These are phyloP conservation scores for Ramphastos sulfuratus DNA, from an alignment of 2,113 vertebrate genomes.

Conservation along the genomic window DNA sequence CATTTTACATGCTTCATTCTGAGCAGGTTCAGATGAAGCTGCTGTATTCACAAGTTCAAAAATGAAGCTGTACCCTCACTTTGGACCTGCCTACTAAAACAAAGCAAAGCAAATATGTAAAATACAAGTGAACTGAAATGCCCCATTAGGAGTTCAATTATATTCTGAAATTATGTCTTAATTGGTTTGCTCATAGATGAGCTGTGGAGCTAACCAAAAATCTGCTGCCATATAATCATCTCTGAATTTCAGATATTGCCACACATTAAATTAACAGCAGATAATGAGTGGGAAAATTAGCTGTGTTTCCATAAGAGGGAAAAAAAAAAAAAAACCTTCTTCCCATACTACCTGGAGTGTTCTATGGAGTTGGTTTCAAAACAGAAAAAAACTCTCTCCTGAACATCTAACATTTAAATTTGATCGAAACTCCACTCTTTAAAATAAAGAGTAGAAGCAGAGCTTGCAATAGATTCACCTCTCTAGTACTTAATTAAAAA, in stretches of 20 bases:
- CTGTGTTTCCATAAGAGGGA: background rate
- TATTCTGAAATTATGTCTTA: constrained; percentile 56
- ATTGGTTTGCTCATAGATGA: constrained; percentile 56
- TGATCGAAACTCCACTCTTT: background rate
- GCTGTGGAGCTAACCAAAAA: constrained; percentile 45
- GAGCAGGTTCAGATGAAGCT: background rate
- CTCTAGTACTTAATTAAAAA: background rate
- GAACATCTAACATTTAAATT: background rate
- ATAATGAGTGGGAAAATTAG: constrained; percentile 50
- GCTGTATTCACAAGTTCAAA: background rate
- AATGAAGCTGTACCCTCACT: background rate
- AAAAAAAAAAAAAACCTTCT: background rate
- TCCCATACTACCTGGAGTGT: background rate
- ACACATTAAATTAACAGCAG: constrained; percentile 54
- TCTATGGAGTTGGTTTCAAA: background rate
- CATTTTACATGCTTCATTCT: background rate
- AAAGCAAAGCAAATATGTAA: constrained; percentile 23
- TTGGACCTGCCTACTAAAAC: constrained; percentile 21
- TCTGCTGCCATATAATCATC: constrained; percentile 33
- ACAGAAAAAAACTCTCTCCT: background rate
- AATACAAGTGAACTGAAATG: constrained; percentile 26
- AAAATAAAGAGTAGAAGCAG: background rate
- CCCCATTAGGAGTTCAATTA: constrained; percentile 57
- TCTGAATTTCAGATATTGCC: constrained; percentile 34
- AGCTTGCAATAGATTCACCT: accelerated